Evolutionary conservation across 1,140 invertebrate genomes (phyloP).

Genomic region (Ericerus pela): DNA sequence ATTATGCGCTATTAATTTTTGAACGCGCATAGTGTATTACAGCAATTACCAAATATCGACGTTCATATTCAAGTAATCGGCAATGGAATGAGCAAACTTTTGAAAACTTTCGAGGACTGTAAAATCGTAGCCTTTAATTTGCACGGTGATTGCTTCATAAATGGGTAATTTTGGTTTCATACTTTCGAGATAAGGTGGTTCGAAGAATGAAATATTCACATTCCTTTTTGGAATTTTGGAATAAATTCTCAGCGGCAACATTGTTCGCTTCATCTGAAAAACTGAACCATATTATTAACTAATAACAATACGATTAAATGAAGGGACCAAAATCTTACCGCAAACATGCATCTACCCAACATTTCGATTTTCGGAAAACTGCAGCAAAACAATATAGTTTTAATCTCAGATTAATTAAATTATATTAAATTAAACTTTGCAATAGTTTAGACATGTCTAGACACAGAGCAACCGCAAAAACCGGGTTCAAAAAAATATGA

Average conservation of each 20-base stretch:
- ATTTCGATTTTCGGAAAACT: no score
- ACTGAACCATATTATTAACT: neutral
- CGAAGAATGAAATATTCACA: slow-evolving; percentile 6
- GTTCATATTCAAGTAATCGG: slow-evolving; percentile 54
- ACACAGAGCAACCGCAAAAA: no score
- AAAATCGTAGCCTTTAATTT: slow-evolving; percentile 68
- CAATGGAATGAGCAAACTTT: slow-evolving; percentile 54
- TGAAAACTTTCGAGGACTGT: slow-evolving; percentile 64
- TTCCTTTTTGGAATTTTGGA: neutral
- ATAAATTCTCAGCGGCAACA: neutral
- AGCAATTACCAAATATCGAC: slow-evolving; percentile 51
- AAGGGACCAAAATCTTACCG: neutral
- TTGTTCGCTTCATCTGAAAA: neutral
- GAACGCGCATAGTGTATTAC: slow-evolving; percentile 5
- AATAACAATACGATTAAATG: neutral
- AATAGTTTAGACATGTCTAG: no score
- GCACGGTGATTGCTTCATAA: slow-evolving; percentile 44
- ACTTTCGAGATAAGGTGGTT: slow-evolving; percentile 23
- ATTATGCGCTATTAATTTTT: neutral
- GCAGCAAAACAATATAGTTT: neutral
- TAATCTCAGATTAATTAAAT: no score
- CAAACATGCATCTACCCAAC: neutral
- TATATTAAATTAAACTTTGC: no score
- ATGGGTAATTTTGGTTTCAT: slow-evolving; percentile 22
- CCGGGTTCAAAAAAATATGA: no score